A percentile compares a stretch with the other conserved stretches of the same genome.
Evolutionary conservation across 1,140 invertebrate species (phyloP).

Genomic region (Dendroctonus ponderosae): DNA sequence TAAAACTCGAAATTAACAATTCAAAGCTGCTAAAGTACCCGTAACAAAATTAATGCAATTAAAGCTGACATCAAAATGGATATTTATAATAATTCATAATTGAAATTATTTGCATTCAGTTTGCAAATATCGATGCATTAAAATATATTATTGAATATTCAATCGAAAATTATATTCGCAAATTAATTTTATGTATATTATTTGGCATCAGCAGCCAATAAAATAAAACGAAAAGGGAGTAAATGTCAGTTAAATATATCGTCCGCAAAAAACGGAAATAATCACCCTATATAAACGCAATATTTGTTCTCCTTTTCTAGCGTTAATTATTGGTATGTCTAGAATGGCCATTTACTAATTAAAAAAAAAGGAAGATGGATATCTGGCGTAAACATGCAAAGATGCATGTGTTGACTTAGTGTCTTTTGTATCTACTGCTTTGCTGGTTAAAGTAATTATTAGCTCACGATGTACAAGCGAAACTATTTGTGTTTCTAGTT

Average conservation of each 20-base stretch:
- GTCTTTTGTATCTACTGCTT: conserved; percentile 31
- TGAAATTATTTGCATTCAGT: conserved; percentile 18
- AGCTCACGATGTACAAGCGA: conserved; percentile 14
- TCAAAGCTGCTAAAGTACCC: too few species aligned
- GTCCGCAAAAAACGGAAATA: conserved; percentile 8
- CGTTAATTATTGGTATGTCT: conserved; percentile 32
- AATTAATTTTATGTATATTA: conserved; percentile 17
- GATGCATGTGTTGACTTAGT: conserved; percentile 33
- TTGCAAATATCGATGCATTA: conserved; percentile 18
- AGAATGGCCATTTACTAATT: conserved; percentile 33
- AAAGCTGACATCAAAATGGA: conserved; percentile 9
- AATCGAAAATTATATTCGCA: conserved; percentile 8
- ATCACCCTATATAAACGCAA: conserved; percentile 4
- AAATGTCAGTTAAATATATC: conserved; percentile 3
- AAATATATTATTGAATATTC: conserved; percentile 24
- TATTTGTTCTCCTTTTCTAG: conserved; percentile 14
- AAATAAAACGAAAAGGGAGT: conserved; percentile 10
- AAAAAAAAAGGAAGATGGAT: conserved; percentile 32
- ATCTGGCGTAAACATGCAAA: conserved; percentile 32
- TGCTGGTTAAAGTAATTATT: conserved; percentile 31
- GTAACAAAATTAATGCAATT: conserved; percentile 19
- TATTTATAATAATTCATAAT: conserved; percentile 13
- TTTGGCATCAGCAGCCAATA: conserved; percentile 6
- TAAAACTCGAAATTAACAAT: too few species aligned
- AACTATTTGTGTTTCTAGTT: conserved; percentile 13